Evolutionary conservation across 2,888 invertebrate genomes (phyloP), one percentile per base, ranked within the genome.

Genomic region (Drosophila phalerata): DNA sequence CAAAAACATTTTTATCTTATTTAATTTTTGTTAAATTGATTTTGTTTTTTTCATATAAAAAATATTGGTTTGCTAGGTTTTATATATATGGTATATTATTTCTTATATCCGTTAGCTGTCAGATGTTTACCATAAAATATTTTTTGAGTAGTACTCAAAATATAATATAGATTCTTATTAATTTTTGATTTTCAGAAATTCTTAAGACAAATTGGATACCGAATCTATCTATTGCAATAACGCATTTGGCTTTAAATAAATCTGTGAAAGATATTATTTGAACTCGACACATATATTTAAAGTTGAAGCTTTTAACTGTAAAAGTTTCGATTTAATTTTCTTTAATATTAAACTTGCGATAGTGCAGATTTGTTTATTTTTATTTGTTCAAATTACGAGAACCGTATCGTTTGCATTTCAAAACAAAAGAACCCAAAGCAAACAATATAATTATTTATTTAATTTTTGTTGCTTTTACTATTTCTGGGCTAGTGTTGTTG

Each of bases 391-490:
- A 30, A 52, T 67, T 69, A 40, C 69, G 52, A 58, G 32, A 42
- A 53, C 15, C 52, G 52, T 25, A 45, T 64, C 55, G 73, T 38
- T 69, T 66, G 62, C 57, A 75, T 67, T 85, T 66, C 60, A 60
- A 65, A 67, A 56, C 32, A 42, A 63, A 11, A 17, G 32, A 34
- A 48, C 34, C 30, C 40, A 62, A 66, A 53, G 53, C 48, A 60
- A 75, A 55, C 56, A 64, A 47, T 37, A 55, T 53, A 57, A 60
- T 47, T 79, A 49, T 75, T 74, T 69, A 61, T 45, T 47, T 55
- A 10, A 11, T 37, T 48, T 28, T 45, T 53, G 28, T 38, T 48
- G 38, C 61, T 42, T 49, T 55, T 42, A 22, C 38, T 19, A 45
- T 49, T 45, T 42, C 32, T 19, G 40, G 30, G 49, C 25, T 56